Percentiles rank a stretch among this genome's conserved stretches.
These are phyloP conservation scores for Drosophila vallismaia DNA, from an alignment of 2,888 invertebrate species.

Conservation along the genomic window DNA sequence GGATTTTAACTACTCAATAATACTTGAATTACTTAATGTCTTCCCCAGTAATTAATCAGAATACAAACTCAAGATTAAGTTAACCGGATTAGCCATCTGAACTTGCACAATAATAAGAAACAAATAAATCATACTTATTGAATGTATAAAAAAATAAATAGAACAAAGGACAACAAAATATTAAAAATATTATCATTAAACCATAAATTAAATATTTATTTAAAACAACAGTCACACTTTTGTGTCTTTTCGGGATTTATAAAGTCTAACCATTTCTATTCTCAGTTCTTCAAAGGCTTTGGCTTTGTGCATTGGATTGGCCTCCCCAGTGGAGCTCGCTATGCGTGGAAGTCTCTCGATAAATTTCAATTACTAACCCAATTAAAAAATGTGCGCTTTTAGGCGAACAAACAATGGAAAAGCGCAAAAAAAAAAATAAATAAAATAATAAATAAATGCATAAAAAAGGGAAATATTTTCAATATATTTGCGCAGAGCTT, in stretches of 20 bases:
- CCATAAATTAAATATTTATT: neutral
- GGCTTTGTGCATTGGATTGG: conserved; percentile 44
- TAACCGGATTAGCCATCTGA: no score
- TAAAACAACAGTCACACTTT: neutral
- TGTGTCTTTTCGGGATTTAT: neutral
- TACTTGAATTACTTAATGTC: neutral
- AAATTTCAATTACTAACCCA: conserved; percentile 83
- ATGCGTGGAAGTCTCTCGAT: conserved; percentile 68
- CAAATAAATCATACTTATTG: neutral
- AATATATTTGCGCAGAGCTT: conserved; percentile 61
- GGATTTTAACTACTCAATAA: neutral
- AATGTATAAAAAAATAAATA: no score
- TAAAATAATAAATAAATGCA: conserved; percentile 46
- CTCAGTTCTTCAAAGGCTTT: conserved; percentile 41
- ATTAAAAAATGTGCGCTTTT: conserved; percentile 80
- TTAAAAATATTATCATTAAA: neutral
- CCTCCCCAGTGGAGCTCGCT: conserved; percentile 30
- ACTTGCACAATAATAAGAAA: neutral
- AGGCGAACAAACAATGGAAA: conserved; percentile 63
- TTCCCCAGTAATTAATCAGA: neutral
- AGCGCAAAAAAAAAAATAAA: conserved; percentile 52
- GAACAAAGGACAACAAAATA: no score
- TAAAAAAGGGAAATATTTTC: conserved; percentile 56
- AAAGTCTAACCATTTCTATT: conserved; percentile 2
- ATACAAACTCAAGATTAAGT: neutral